A percentile compares a stretch with the other conserved stretches of the same genome.
Evolutionary conservation across 2,797 vertebrate genomes (phyloP).

Genomic region (Macropodus opercularis): DNA sequence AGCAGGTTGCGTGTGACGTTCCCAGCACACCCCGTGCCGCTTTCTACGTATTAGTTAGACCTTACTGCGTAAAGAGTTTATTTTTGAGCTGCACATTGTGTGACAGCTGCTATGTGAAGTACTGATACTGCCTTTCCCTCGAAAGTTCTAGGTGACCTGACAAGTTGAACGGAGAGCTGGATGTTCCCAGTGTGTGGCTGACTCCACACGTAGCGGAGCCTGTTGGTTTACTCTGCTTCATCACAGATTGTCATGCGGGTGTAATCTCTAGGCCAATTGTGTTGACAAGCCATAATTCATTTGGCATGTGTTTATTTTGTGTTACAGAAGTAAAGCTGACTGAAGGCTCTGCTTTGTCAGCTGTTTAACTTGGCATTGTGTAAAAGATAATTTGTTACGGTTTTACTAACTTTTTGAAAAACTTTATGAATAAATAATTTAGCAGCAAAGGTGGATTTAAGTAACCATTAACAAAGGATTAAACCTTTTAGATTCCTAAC

Average conservation of each 20-base stretch:
- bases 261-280: conserved; percentile 3
- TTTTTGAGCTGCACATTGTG: too few species aligned
- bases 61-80: too few species aligned
- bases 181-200: conserved; percentile 24
- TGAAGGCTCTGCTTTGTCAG: too few species aligned
- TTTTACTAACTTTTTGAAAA: too few species aligned
- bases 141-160: background rate
- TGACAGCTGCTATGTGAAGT: background rate
- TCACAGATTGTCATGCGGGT: conserved; percentile 3
- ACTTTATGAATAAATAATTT: too few species aligned
- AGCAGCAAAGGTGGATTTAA: too few species aligned
- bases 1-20: too few species aligned
- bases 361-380: too few species aligned
- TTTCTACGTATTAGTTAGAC: too few species aligned
- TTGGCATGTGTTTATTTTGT: background rate
- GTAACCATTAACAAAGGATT: background rate
- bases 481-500: too few species aligned
- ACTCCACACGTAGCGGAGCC: conserved; percentile 30
- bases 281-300: conserved; percentile 16
- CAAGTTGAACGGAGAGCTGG: background rate
- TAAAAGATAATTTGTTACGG: too few species aligned
- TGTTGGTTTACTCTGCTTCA: conserved; percentile 7
- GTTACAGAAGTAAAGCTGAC: background rate
- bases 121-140: background rate
- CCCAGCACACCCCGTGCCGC: too few species aligned